Conservation (phyloP, 2,888 invertebrate genomes). For the Euproctis similis region DNA sequence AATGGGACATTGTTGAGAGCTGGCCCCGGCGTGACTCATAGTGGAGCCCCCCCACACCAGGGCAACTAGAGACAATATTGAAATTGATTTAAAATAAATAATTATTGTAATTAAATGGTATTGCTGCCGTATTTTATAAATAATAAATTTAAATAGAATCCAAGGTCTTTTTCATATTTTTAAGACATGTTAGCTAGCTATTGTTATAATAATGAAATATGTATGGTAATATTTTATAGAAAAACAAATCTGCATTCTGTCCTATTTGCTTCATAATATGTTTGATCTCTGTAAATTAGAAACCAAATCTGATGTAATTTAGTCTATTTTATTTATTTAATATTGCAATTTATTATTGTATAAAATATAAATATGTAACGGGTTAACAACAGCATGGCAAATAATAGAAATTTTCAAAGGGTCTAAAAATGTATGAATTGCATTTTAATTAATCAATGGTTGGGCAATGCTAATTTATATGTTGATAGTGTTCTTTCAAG, state of each 20-base stretch:
- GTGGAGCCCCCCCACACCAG: slow-evolving; percentile 44
- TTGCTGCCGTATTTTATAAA: slow-evolving; percentile 73
- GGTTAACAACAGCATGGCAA: too few species aligned
- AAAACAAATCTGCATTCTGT: slow-evolving; percentile 70
- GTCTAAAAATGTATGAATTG: too few species aligned
- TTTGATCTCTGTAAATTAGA: slow-evolving; percentile 66
- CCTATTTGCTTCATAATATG: slow-evolving; percentile 38
- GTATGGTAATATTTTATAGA: slow-evolving; percentile 68
- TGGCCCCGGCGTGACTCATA: slow-evolving; percentile 39
- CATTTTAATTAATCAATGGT: too few species aligned
- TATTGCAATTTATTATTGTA: slow-evolving; percentile 26
- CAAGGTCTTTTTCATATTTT: slow-evolving; percentile 72
- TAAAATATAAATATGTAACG: too few species aligned
- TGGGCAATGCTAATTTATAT: too few species aligned
- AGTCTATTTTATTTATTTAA: slow-evolving; percentile 40
- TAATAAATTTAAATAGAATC: slow-evolving; percentile 67
- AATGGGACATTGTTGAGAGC: slow-evolving; percentile 48
- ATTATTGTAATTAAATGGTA: slow-evolving; percentile 72
- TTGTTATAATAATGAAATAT: slow-evolving; percentile 69
- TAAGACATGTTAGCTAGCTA: slow-evolving; percentile 72
- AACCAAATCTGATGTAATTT: slow-evolving; percentile 54
- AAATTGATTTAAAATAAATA: slow-evolving; percentile 73
- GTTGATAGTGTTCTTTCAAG: too few species aligned
- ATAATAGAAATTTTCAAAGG: too few species aligned
- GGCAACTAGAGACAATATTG: slow-evolving; percentile 69